These are phyloP conservation scores for Griposia aprilina DNA, from an alignment of 2,888 invertebrate species.

Conservation along the genomic window DNA sequence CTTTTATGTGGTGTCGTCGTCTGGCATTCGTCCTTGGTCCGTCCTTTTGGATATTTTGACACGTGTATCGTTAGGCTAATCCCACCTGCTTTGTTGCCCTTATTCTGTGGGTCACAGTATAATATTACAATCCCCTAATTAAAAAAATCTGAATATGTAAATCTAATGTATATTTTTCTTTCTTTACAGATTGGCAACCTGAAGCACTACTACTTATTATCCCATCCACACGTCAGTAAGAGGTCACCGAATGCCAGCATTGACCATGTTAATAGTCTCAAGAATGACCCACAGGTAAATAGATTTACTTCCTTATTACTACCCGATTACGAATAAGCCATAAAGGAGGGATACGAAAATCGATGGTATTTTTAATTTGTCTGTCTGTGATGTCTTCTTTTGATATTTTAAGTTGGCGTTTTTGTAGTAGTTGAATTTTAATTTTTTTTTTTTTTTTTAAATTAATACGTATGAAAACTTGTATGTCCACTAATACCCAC, in stretches of 20 bases:
- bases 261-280: constrained; percentile 81
- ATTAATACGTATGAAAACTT: too few relatives aligned
- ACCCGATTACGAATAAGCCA: too few relatives aligned
- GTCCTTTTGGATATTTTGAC: constrained; percentile 9
- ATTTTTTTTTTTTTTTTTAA: too few relatives aligned
- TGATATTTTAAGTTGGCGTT: too few relatives aligned
- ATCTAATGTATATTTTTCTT: constrained; percentile 31
- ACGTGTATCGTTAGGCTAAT: constrained; percentile 6
- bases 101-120: neutral
- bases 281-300: constrained; percentile 88
- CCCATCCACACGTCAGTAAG: constrained; percentile 86
- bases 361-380: too few relatives aligned
- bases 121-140: neutral
- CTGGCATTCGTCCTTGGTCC: neutral
- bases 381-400: too few relatives aligned
- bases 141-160: neutral
- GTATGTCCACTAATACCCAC: too few relatives aligned
- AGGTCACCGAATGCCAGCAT: constrained; percentile 84
- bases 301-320: neutral
- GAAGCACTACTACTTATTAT: constrained; percentile 84
- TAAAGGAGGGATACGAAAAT: too few relatives aligned
- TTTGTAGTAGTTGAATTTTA: too few relatives aligned
- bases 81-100: too few relatives aligned
- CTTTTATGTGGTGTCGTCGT: neutral
- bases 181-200: constrained; percentile 87